A percentile compares a stretch with the other conserved stretches of the same genome.
phyloP scores from a whole-genome alignment of 2,113 vertebrate genomes.

The Aptenodytes forsteri region DNA sequence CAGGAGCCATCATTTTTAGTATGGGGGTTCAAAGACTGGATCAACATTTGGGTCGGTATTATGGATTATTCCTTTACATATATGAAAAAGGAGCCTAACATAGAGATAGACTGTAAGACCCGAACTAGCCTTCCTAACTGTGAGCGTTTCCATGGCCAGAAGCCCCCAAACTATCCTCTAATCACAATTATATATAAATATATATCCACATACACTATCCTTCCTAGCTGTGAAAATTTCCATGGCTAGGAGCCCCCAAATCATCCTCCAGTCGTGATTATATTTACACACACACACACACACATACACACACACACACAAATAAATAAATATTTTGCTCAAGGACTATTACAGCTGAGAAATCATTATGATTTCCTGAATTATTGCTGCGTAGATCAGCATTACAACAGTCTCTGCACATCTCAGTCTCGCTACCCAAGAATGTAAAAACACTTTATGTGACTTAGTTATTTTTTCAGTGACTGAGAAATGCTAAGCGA shows the following conservation, averaged over 20 bases:
- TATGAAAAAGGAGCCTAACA: background rate
- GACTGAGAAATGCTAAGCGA: background rate
- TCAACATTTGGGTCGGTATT: background rate
- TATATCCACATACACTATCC: background rate
- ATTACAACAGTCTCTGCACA: background rate
- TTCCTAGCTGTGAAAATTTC: background rate
- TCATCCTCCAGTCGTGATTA: background rate
- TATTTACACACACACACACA: background rate
- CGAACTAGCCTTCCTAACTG: background rate
- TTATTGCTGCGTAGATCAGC: background rate
- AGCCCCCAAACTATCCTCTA: background rate
- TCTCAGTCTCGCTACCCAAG: background rate
- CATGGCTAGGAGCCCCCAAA: fast-evolving
- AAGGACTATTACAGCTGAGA: background rate
- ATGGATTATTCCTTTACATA: background rate
- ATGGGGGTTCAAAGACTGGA: background rate
- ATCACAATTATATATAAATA: background rate
- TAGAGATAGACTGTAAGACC: background rate
- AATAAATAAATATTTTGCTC: background rate
- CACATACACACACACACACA: background rate
- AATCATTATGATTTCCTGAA: background rate
- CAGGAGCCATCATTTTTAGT: background rate
- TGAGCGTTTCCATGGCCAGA: background rate
- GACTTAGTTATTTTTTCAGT: background rate
- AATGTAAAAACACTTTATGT: background rate